These are phyloP conservation scores for Pandemis heparana DNA, from an alignment of 2,888 invertebrate species.

Conservation along the genomic window DNA sequence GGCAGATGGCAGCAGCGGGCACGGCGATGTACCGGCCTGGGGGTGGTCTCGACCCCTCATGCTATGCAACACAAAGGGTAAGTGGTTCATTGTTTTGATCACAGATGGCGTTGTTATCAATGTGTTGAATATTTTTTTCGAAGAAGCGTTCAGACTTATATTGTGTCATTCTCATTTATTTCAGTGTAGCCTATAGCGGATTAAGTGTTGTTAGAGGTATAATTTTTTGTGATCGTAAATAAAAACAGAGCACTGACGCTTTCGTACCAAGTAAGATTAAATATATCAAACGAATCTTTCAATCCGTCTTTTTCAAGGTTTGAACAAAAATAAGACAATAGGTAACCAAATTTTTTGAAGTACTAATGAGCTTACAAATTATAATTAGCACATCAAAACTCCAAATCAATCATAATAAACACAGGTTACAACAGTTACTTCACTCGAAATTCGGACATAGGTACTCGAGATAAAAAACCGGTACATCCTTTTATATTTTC, in stretches of 20 bases:
- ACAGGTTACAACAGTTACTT: conserved; percentile 24
- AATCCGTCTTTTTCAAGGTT: too few relatives aligned
- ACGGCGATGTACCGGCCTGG: conserved; percentile 89
- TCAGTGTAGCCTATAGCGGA: too few relatives aligned
- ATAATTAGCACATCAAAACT: neutral
- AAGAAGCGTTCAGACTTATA: too few relatives aligned
- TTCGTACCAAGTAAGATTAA: too few relatives aligned
- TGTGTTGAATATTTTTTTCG: neutral
- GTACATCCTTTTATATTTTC: conserved; percentile 45
- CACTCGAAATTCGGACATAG: conserved; percentile 40
- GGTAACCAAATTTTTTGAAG: too few relatives aligned
- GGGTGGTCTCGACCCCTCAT: conserved; percentile 87
- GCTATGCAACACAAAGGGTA: conserved; percentile 88
- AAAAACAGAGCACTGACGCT: too few relatives aligned
- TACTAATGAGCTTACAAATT: neutral
- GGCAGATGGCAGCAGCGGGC: conserved; percentile 89
- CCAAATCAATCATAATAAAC: conserved; percentile 5
- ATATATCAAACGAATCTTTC: too few relatives aligned
- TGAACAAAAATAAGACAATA: too few relatives aligned
- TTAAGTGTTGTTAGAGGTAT: too few relatives aligned
- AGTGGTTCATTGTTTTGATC: conserved; percentile 55
- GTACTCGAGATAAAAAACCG: conserved; percentile 46
- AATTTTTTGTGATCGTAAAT: too few relatives aligned
- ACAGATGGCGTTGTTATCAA: conserved; percentile 67
- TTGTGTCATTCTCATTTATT: too few relatives aligned